Evolutionary conservation across 1,140 invertebrate genomes (phyloP), one percentile per base, ranked within the genome.

Genomic region (Neocloeon triangulifer): DNA sequence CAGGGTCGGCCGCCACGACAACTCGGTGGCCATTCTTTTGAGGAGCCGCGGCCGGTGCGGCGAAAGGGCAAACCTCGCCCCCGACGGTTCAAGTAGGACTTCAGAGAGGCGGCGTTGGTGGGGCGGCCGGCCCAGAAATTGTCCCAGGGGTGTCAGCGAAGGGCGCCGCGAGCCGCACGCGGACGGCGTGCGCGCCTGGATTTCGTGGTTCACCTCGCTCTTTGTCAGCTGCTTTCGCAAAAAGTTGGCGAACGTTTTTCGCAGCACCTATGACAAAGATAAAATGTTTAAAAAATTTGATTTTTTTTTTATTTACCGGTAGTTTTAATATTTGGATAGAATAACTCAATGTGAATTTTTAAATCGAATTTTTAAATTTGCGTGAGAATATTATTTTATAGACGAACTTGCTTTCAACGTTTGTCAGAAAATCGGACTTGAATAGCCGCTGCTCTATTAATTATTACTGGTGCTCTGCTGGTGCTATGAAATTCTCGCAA

Each of bases 191-290:
- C 75, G 55, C 4, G 74, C 74, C 46, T 77, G 72, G 34, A 75
- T 75, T 47, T 76, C 73, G 46, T 74, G 69, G 38, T 74, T 70
- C 19, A 79, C 58, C 45, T 79, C 73, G 39, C 66, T 72, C 45
- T 76, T 75, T 1, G 71, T 75, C 47, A 75, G 63, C 50, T 77
- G 65, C 51, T 78, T 77, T n/a, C 76, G 55, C 61, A 71, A 68
- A 44, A 79, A 79, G 42, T 78, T 78, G 39, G 72, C 60, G 34
- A 81, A 66, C 19, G 73, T 71, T 45, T 72, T 67, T 37, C 66
- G 56, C 9, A 76, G 47, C 0, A 59, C 8, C 8, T 23, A n/a
- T n/a, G n/a, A n/a, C n/a, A n/a, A n/a, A n/a, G n/a, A n/a, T n/a
- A n/a, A n/a, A n/a, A n/a, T n/a, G n/a, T n/a, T n/a, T n/a, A n/a